phyloP scores from a whole-genome alignment of 1,140 invertebrate genomes.

The Ladona fulva region DNA sequence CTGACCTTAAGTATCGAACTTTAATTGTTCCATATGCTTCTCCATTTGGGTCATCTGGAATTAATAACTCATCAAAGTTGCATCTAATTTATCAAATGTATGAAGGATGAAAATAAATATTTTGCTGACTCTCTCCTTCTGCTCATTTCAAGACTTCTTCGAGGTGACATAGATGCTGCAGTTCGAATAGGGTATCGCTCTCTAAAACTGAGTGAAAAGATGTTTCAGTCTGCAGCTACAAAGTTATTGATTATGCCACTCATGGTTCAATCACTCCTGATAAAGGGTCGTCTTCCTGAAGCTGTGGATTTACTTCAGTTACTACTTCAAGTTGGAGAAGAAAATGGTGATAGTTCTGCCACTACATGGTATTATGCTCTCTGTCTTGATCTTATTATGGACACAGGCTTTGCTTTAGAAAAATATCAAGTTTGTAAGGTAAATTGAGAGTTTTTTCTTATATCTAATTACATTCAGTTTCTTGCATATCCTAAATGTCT shows the following conservation, averaged over 20 bases:
- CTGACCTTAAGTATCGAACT: too few relatives aligned
- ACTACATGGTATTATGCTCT: constrained; percentile 42
- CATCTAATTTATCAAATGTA: too few relatives aligned
- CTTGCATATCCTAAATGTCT: too few relatives aligned
- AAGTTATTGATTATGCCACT: constrained; percentile 35
- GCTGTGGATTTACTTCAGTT: constrained; percentile 33
- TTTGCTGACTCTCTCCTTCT: background rate
- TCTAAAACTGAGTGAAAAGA: constrained; percentile 32
- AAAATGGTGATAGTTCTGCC: constrained; percentile 39
- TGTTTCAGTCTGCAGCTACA: constrained; percentile 28
- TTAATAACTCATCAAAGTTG: too few relatives aligned
- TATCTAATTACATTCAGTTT: background rate
- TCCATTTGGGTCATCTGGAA: too few relatives aligned
- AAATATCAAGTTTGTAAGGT: background rate
- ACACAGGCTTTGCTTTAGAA: constrained; percentile 37
- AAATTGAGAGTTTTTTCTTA: background rate
- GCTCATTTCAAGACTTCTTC: constrained; percentile 29
- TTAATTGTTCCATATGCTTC: too few relatives aligned
- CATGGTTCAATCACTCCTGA: constrained; percentile 33
- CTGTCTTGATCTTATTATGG: constrained; percentile 39
- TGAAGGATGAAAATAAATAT: too few relatives aligned
- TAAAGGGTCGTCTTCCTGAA: constrained; percentile 35
- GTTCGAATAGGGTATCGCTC: constrained; percentile 36
- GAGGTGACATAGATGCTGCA: constrained; percentile 33
- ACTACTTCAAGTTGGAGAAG: constrained; percentile 30